Base-by-base conservation (phyloP, 1,140 invertebrate genomes). In the Maniola jurtina region DNA sequence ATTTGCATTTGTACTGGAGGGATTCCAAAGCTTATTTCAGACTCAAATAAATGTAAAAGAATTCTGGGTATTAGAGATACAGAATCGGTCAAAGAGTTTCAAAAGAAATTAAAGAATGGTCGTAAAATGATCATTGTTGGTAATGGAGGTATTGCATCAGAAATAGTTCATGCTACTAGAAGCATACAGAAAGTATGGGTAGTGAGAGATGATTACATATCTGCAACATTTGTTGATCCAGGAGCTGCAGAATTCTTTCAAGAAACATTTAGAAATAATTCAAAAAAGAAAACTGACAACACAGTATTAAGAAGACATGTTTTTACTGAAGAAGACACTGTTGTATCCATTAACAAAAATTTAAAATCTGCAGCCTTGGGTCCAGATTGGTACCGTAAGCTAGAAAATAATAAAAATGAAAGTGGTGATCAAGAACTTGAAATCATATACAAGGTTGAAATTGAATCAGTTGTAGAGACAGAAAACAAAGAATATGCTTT, bases 121-220 rank as follows among this genome's bases (percentile, higher is more conserved):
- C 93, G 92, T 71, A 94, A 93, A 91, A 93, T 99, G 72, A 80
- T 97, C 0, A 93, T 99, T 55, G 93, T 99, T 54, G 98, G 98
- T 25, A 99, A 99, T 93, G 98, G 98, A 40, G 98, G 98, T 7
- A 99, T 99, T 77, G 98, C 98, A 25, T 98, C 97, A 60, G 98
- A 99, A 92, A 91, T 99, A 72, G 95, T 98, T 65, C 95, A 98
- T 86, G 96, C 98, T 82, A 93, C 98, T 14, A 91, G 94, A 83
- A 94, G 95, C 16, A 93, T 98, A 60, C 94, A 98, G 78, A 94
- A 99, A 33, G 91, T 98, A 38, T 99, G 99, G 99, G 94, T 96
- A 0, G 95, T 99, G 10, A 98, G 97, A 87, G 97, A 99, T 92
- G 93, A 95, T 72, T 96, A 97, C 70, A 98, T 99, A 76, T 95